phyloP scores from a whole-genome alignment of 64 coral and sea anemone species.

The Montipora capricornis region DNA sequence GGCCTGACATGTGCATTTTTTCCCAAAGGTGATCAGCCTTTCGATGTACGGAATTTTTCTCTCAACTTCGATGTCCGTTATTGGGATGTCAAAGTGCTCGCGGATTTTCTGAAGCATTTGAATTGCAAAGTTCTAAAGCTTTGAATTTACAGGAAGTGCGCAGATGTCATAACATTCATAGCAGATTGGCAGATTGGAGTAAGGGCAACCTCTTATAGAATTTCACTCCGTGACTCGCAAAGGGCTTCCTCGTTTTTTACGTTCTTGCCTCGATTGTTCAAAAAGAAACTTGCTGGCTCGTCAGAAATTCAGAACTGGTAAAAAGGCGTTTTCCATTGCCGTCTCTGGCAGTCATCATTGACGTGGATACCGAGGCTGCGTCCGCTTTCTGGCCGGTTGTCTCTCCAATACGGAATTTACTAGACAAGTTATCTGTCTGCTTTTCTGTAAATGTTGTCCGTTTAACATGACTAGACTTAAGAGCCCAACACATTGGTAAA shows the following conservation, averaged over 20 bases:
- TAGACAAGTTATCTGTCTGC: background rate
- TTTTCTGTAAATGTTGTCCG: background rate
- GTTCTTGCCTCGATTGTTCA: too few species aligned
- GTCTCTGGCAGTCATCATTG: too few species aligned
- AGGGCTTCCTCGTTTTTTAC: background rate
- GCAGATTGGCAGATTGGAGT: background rate
- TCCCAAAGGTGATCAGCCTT: too few species aligned
- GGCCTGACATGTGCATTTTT: too few species aligned
- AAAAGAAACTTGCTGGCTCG: background rate
- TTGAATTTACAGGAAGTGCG: background rate
- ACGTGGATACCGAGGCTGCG: too few species aligned
- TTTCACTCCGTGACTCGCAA: background rate
- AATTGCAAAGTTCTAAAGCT: too few species aligned
- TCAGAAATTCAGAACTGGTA: constrained; percentile 47
- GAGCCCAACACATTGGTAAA: constrained; percentile 35
- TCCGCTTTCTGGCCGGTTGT: background rate
- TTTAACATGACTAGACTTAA: background rate
- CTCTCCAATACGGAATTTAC: constrained; percentile 10
- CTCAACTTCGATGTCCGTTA: too few species aligned
- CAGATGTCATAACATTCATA: constrained; percentile 14
- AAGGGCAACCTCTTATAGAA: constrained; percentile 4
- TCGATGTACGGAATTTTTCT: too few species aligned
- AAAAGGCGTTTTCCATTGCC: constrained; percentile 9
- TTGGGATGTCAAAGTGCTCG: too few species aligned
- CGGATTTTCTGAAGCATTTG: too few species aligned